Base-by-base conservation (phyloP, 2,797 vertebrate species). In the Xenentodon cancila region DNA sequence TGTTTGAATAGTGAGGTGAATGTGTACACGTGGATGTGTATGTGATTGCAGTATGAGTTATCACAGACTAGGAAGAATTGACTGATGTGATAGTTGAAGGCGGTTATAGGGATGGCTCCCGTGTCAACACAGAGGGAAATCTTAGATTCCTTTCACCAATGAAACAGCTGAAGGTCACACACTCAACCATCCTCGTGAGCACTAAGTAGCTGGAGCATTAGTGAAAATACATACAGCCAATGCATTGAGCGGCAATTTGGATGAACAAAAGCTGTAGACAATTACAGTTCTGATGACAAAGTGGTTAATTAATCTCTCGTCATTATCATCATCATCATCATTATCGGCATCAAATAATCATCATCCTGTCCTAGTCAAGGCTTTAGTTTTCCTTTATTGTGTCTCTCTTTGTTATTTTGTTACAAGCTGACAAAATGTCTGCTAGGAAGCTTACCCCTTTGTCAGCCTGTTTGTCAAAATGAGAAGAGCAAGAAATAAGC, bases 31-130 rank as follows among this genome's bases (percentile, higher is more conserved):
- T 73, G 82, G 82, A 84, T 82, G 88, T 90, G 87, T 88, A 72
- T 87, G 84, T 87, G 91, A 91, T 87, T 84, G 87, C 84, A 88
- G 81, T 70, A 62, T 53, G 80, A 87, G 88, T 85, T 89, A 89
- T 90, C 87, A 92, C 84, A 89, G 88, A 90, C 88, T 90, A 22
- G 56, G 70, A 67, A 68, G 74, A 83, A 93, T 90, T 80, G 88
- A 93, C 86, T 91, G 84, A 82, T 72, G 75, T 67, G 82, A 81
- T 80, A 56, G 85, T 80, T 77, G 73, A 79, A 40, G 77, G 68
- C 62, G 64, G 84, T 77, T 86, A 84, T 67, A 66, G 77, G 81
- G 68, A 73, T 71, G 71, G 79, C 84, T 86, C 54, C 79, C 86
- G 79, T 88, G 89, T 92, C 91, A 91, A 92, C 81, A 84, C 4